Conservation (phyloP, 2,888 invertebrate genomes). For the Philaethria dido region DNA sequence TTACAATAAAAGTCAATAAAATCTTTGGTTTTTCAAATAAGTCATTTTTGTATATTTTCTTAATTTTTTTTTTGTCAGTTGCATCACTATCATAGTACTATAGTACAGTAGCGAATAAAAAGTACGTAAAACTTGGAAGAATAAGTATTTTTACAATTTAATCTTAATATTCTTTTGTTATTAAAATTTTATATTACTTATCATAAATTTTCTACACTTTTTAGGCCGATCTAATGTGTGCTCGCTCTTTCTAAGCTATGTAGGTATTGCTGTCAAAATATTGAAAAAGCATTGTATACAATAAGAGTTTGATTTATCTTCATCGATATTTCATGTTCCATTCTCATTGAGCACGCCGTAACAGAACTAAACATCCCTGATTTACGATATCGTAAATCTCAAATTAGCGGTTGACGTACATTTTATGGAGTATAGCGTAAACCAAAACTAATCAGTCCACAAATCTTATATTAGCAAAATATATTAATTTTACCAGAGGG, state of each 20-base stretch:
- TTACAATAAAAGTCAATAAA: too few relatives aligned
- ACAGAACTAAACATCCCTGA: conserved; percentile 63
- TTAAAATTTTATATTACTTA: too few relatives aligned
- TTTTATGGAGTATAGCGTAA: conserved; percentile 64
- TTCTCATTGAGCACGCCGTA: conserved; percentile 48
- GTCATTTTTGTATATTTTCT: too few relatives aligned
- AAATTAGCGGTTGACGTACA: conserved; percentile 65
- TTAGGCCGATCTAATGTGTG: too few relatives aligned
- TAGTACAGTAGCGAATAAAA: too few relatives aligned
- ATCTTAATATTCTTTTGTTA: too few relatives aligned
- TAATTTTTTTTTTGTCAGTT: too few relatives aligned
- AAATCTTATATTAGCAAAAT: conserved; percentile 59
- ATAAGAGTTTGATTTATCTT: conserved; percentile 29
- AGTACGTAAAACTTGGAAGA: too few relatives aligned
- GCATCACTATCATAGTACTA: too few relatives aligned
- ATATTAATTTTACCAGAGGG: conserved; percentile 3
- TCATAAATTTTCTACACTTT: not conserved
- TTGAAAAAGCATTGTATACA: conserved; percentile 9
- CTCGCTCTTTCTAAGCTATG: too few relatives aligned
- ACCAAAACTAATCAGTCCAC: conserved; percentile 70
- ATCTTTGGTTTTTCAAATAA: too few relatives aligned
- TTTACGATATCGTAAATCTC: conserved; percentile 72
- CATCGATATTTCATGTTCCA: conserved; percentile 33
- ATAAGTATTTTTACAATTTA: not conserved
- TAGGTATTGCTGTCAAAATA: not conserved